Evolutionary conservation across 2,888 invertebrate species (phyloP).

Genomic region (Plutella xylostella): DNA sequence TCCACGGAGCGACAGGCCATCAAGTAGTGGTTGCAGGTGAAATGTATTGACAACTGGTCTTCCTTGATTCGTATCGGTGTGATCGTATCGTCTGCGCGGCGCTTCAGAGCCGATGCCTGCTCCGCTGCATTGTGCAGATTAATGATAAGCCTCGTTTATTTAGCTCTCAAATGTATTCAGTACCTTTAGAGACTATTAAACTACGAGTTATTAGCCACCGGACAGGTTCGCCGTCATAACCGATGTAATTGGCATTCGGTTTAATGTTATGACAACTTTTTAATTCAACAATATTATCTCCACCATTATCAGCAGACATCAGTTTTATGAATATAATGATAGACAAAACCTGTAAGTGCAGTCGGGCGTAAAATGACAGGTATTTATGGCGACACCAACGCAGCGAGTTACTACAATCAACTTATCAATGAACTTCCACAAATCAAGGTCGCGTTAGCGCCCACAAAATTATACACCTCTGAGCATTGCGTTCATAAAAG

Average conservation of each 20-base stretch:
- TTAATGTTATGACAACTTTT: too few species aligned
- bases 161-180: conserved; percentile 62
- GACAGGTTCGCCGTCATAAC: conserved; percentile 53
- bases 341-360: too few species aligned
- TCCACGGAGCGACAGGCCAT: conserved; percentile 49
- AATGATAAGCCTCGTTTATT: conserved; percentile 64
- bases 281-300: too few species aligned
- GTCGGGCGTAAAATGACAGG: not conserved
- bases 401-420: conserved; percentile 1
- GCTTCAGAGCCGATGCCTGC: conserved; percentile 58
- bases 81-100: conserved; percentile 62
- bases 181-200: conserved; percentile 51
- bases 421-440: conserved; percentile 47
- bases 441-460: conserved; percentile 44
- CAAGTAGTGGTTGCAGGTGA: conserved; percentile 57
- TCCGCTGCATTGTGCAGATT: conserved; percentile 59
- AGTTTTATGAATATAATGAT: too few species aligned
- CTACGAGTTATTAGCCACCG: conserved; percentile 51
- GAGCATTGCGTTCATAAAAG: conserved; percentile 53
- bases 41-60: conserved; percentile 69
- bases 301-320: too few species aligned
- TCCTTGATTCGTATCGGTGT: conserved; percentile 67
- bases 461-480: conserved; percentile 40
- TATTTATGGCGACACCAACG: not conserved
- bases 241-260: not conserved